phyloP scores from a whole-genome alignment of 2,888 invertebrate species.

The Xylocampa areola region DNA sequence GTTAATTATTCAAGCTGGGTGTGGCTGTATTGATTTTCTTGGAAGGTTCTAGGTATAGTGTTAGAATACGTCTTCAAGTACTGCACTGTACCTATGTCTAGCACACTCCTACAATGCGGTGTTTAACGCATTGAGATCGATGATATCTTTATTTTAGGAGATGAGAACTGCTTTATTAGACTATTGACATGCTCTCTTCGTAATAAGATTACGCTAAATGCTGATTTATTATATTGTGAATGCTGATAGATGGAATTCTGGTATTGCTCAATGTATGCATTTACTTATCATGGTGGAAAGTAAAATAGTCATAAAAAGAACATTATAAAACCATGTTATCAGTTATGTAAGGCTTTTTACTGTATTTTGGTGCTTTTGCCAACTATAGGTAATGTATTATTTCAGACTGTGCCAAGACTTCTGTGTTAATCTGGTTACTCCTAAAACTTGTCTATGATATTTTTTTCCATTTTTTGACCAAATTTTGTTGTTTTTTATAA shows the following conservation, averaged over 20 bases:
- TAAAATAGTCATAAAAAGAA: slow-evolving; percentile 77
- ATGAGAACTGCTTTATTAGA: slow-evolving; percentile 15
- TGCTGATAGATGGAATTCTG: slow-evolving; percentile 39
- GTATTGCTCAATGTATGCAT: slow-evolving; percentile 54
- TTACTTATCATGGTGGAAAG: slow-evolving; percentile 67
- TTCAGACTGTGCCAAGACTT: slow-evolving; percentile 57
- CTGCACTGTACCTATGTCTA: slow-evolving; percentile 80
- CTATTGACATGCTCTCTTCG: slow-evolving; percentile 6
- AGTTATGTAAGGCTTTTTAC: slow-evolving; percentile 80
- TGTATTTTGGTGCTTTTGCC: slow-evolving; percentile 70
- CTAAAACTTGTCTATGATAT: slow-evolving; percentile 58
- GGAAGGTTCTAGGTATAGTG: slow-evolving; percentile 87
- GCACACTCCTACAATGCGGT: slow-evolving; percentile 76
- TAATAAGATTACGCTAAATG: slow-evolving; percentile 7
- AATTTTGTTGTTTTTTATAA: slow-evolving; percentile 21
- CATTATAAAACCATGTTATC: slow-evolving; percentile 83
- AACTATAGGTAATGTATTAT: slow-evolving; percentile 60
- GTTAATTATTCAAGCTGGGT: slow-evolving; percentile 89
- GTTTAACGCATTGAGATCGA: slow-evolving; percentile 63
- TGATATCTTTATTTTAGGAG: slow-evolving; percentile 55
- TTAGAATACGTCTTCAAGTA: slow-evolving; percentile 83
- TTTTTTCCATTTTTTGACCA: slow-evolving; percentile 30
- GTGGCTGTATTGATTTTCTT: slow-evolving; percentile 90
- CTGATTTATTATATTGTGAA: slow-evolving; percentile 18
- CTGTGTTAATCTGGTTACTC: slow-evolving; percentile 45